Evolutionary conservation across 2,113 vertebrate species (phyloP), one percentile per base, ranked within the genome.

Genomic region (Anhinga rufa): DNA sequence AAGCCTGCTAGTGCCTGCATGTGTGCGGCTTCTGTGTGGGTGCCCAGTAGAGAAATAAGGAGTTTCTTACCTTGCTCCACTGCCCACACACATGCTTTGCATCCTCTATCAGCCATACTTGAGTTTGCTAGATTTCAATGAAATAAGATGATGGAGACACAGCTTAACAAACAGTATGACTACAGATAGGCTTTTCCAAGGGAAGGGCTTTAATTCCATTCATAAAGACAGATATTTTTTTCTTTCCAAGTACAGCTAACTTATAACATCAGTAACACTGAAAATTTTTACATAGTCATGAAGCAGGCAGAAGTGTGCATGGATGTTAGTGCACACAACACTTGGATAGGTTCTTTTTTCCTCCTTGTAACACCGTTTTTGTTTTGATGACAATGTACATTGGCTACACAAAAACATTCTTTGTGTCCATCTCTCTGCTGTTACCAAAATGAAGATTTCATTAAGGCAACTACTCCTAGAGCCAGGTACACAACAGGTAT

Each of bases 151-250:
- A 62, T 31, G 31, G 42, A 85, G 11, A 82, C 40, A 71, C 62
- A 82, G 21, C 36, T 70, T 72, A 77, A 88, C 42, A 75, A 79
- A 65, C 26, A 79, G 21, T 14, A 34, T 18, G 49, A 86, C 76
- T 61, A 55, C 40, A 69, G 48, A 6, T 6, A 84, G 31, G 55
- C 24, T 86, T 92, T 89, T 90, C 75, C 78, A 90, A 94, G 58
- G 70, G 26, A 91, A 90, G 42, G 29, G 42, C 48, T 97, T 97
- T 97, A 96, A 95, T 97, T 94, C 89, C 49, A 77, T 46, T 86
- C 65, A 93, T 79, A 42, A 85, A 89, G 86, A 95, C 83, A 82
- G 12, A 2, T 20, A 18, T 71, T 94, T 81, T 61, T 91, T 79
- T 58, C 80, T 88, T 94, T 89, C 46, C 46, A 86, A 77, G n/a